Conservation (phyloP, 2,113 vertebrate genomes). For the Antechinus stuartii region DNA sequence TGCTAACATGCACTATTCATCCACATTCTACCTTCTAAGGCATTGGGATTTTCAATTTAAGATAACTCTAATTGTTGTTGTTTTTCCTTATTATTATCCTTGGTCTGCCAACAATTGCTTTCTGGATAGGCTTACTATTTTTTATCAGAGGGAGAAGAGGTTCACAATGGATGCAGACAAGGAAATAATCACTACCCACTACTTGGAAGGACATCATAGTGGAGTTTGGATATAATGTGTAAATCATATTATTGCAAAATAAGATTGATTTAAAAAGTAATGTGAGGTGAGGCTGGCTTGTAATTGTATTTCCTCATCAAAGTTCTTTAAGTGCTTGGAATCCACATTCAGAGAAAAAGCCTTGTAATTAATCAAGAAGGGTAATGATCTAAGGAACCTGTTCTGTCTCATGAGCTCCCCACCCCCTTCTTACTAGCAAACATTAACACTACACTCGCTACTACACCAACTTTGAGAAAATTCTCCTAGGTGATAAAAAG, state of each 20-base stretch:
- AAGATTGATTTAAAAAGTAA: neutral
- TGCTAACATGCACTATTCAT: neutral
- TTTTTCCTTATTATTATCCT: neutral
- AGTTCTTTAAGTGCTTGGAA: neutral
- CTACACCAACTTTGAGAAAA: neutral
- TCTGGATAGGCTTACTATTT: neutral
- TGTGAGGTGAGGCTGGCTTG: neutral
- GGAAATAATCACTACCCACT: neutral
- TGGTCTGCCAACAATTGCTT: neutral
- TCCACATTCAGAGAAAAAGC: neutral
- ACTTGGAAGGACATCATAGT: neutral
- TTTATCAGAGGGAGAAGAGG: neutral
- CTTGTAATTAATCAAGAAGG: neutral
- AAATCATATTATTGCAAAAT: neutral
- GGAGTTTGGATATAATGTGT: neutral
- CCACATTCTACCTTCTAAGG: neutral
- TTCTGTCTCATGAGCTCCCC: neutral
- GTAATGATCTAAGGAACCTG: neutral
- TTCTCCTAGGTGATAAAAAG: neutral
- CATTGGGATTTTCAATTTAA: neutral
- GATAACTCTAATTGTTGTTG: neutral
- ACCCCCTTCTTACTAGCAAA: neutral
- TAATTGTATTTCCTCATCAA: neutral
- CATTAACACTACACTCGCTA: neutral
- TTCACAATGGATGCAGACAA: neutral